A percentile compares a stretch with the other conserved stretches of the same genome.
Conservation (phyloP, 1,140 invertebrate species). For the Stenopsyche tienmushanensis region DNA sequence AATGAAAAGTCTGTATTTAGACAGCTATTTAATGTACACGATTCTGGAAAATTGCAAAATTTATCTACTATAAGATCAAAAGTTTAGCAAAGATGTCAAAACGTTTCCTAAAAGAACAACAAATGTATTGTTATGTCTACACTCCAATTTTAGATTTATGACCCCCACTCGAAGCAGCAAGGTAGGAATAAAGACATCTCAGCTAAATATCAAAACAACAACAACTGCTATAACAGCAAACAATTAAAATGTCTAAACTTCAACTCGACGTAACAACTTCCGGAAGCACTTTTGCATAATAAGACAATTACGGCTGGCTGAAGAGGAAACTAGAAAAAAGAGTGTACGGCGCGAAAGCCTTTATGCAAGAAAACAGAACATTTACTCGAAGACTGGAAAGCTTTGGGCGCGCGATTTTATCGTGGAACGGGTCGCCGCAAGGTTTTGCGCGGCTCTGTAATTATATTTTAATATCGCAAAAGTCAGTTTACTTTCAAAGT, state of each 20-base stretch:
- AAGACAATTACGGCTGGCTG: slow-evolving; percentile 34
- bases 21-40: too few relatives aligned
- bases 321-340: slow-evolving; percentile 24
- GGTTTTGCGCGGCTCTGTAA: neutral
- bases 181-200: slow-evolving; percentile 21
- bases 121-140: too few relatives aligned
- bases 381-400: neutral
- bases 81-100: too few relatives aligned
- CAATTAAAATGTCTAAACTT: slow-evolving; percentile 41
- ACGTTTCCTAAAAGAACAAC: too few relatives aligned
- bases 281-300: slow-evolving; percentile 39
- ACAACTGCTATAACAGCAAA: slow-evolving; percentile 32
- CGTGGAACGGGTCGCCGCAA: slow-evolving; percentile 3
- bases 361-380: neutral
- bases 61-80: too few relatives aligned
- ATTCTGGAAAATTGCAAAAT: too few relatives aligned
- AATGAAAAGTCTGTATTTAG: too few relatives aligned
- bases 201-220: slow-evolving; percentile 33
- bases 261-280: slow-evolving; percentile 24
- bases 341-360: neutral
- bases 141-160: slow-evolving; percentile 9
- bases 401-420: neutral
- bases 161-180: neutral
- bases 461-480: neutral
- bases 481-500: too few relatives aligned